phyloP scores from a whole-genome alignment of 2,797 vertebrate species.

The Galaxias olidus region DNA sequence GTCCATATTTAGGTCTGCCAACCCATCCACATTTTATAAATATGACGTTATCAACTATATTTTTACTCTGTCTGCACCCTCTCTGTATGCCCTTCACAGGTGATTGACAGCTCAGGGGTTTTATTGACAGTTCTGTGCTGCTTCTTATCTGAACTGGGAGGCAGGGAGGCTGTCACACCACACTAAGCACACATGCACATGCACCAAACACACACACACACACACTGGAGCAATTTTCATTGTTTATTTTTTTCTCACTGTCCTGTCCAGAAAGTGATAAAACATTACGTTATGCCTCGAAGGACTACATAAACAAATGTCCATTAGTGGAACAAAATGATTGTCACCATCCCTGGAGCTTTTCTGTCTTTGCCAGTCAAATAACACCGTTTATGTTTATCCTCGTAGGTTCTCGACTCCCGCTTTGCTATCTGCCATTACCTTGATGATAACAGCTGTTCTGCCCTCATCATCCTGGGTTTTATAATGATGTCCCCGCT shows the following conservation, averaged over 20 bases:
- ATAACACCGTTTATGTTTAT: conserved; percentile 25
- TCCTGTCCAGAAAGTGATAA: conserved; percentile 9
- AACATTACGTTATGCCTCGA: background rate
- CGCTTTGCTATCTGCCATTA: conserved; percentile 76
- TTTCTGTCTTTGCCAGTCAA: conserved; percentile 8
- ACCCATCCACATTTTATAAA: conserved; percentile 3
- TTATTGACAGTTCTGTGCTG: conserved; percentile 42
- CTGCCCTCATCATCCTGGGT: conserved; percentile 91
- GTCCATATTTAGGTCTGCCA: background rate
- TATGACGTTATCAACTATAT: background rate
- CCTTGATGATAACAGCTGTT: conserved; percentile 91
- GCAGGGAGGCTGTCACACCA: conserved; percentile 52
- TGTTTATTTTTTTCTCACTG: background rate
- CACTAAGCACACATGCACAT: conserved; percentile 14
- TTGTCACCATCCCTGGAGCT: conserved; percentile 7
- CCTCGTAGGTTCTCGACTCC: conserved; percentile 69
- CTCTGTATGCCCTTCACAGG: conserved; percentile 2
- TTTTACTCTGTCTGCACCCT: too few relatives aligned
- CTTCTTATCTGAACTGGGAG: conserved; percentile 42
- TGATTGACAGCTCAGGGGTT: conserved; percentile 59
- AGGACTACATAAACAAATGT: background rate
- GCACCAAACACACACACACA: background rate
- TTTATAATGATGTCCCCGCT: conserved; percentile 94
- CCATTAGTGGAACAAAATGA: conserved; percentile 6
- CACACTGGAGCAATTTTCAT: too few relatives aligned